Evolutionary conservation across 2,797 vertebrate species (phyloP).

Genomic region (Sebastes kiyomatsui): DNA sequence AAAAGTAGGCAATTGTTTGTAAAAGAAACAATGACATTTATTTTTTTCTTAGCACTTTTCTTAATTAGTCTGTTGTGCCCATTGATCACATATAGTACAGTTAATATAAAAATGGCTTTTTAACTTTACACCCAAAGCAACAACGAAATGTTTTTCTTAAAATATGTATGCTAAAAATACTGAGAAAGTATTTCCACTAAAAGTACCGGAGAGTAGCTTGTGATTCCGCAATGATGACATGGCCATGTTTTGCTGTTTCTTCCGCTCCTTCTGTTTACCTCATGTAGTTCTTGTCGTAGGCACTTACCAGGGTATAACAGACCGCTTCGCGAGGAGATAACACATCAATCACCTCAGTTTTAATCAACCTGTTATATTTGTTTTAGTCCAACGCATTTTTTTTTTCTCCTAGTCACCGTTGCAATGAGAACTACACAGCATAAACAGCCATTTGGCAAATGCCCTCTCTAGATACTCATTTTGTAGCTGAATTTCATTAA

Average conservation of each 20-base stretch:
- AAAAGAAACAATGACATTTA: conserved; percentile 87
- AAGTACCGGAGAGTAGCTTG: conserved; percentile 78
- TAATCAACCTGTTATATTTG: conserved; percentile 60
- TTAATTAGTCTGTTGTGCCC: conserved; percentile 83
- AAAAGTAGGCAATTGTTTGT: conserved; percentile 73
- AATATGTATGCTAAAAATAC: conserved; percentile 87
- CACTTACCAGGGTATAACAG: conserved; percentile 84
- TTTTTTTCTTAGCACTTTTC: conserved; percentile 82
- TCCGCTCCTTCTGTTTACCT: conserved; percentile 64
- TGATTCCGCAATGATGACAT: conserved; percentile 78
- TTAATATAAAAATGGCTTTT: conserved; percentile 90
- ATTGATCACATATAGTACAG: conserved; percentile 87
- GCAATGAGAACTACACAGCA: conserved; percentile 75
- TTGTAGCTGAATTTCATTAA: conserved; percentile 79
- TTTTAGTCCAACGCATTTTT: conserved; percentile 36
- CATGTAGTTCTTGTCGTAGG: conserved; percentile 82
- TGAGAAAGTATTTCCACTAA: conserved; percentile 83
- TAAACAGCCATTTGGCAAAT: conserved; percentile 78
- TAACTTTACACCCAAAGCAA: conserved; percentile 88
- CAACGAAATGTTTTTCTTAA: conserved; percentile 83
- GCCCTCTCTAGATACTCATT: conserved; percentile 71
- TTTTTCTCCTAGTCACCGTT: conserved; percentile 59
- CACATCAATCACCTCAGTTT: conserved; percentile 54
- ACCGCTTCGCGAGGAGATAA: conserved; percentile 58
- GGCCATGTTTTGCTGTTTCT: conserved; percentile 64